Percentiles rank a stretch among this genome's conserved stretches.
Evolutionary conservation across 2,113 vertebrate genomes (phyloP).

Genomic region (Myotis davidii): DNA sequence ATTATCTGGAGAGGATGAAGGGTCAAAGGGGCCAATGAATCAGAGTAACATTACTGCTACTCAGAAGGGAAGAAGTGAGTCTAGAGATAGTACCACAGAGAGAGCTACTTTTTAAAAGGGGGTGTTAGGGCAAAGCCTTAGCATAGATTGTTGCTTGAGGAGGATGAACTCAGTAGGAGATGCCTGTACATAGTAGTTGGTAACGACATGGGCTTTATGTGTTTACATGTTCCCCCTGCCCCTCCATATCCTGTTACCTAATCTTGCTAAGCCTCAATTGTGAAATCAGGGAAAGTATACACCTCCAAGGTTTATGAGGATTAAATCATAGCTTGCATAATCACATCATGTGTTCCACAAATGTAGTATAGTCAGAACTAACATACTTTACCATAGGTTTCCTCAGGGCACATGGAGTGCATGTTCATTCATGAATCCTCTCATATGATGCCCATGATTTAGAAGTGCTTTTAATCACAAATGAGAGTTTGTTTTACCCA

Average conservation of each 20-base stretch:
- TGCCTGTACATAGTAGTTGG: accelerated
- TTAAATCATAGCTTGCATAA: neutral
- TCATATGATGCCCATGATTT: neutral
- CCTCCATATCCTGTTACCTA: neutral
- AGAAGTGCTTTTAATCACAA: neutral
- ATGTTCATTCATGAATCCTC: neutral
- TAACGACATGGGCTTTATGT: neutral
- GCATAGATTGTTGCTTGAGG: neutral
- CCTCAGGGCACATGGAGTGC: neutral
- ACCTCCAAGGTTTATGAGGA: neutral
- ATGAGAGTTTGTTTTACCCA: neutral
- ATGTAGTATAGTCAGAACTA: neutral
- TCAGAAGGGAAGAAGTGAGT: neutral
- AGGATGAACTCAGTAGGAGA: neutral
- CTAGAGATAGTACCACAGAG: neutral
- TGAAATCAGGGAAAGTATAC: neutral
- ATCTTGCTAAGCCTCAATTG: neutral
- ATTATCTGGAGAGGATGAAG: neutral
- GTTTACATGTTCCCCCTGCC: neutral
- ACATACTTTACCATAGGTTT: neutral
- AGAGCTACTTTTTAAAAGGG: neutral
- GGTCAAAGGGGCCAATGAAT: neutral
- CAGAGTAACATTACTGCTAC: neutral
- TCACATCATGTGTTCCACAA: neutral
- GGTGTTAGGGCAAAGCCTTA: neutral